phyloP scores from a whole-genome alignment of 2,113 vertebrate genomes.

The Python bivittatus region DNA sequence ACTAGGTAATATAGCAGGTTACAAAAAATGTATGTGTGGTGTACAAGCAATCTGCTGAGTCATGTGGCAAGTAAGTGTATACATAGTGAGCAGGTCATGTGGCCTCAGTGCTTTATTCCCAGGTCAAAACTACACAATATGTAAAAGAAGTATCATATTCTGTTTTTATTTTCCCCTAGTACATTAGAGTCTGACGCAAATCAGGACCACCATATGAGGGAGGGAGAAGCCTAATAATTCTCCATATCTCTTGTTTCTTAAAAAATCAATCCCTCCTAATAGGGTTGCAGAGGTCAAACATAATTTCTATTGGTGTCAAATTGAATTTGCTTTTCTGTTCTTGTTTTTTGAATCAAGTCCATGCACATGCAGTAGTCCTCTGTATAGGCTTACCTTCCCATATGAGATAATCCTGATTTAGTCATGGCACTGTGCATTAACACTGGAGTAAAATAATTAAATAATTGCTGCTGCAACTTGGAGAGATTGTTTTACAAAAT shows the following conservation, averaged over 20 bases:
- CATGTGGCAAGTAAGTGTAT: not conserved
- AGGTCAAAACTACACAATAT: not conserved
- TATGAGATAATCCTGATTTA: not conserved
- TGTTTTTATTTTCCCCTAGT: not conserved
- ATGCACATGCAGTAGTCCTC: not conserved
- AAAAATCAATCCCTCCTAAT: not conserved
- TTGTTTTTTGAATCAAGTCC: not conserved
- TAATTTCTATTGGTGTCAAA: not conserved
- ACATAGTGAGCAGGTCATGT: not conserved
- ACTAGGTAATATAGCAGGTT: not conserved
- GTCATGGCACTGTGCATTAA: too few species aligned
- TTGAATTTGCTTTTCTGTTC: not conserved
- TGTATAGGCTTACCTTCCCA: not conserved
- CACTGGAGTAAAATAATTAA: not conserved
- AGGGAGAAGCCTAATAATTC: not conserved
- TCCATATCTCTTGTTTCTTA: not conserved
- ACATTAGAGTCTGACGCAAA: not conserved
- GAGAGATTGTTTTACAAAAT: not conserved
- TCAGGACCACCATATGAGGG: not conserved
- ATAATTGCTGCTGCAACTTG: not conserved
- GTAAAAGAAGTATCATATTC: not conserved
- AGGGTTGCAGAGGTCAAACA: not conserved
- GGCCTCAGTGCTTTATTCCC: not conserved
- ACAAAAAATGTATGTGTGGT: not conserved
- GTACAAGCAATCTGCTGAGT: not conserved